phyloP scores from a whole-genome alignment of 2,888 invertebrate genomes.

The Orthosia gracilis region DNA sequence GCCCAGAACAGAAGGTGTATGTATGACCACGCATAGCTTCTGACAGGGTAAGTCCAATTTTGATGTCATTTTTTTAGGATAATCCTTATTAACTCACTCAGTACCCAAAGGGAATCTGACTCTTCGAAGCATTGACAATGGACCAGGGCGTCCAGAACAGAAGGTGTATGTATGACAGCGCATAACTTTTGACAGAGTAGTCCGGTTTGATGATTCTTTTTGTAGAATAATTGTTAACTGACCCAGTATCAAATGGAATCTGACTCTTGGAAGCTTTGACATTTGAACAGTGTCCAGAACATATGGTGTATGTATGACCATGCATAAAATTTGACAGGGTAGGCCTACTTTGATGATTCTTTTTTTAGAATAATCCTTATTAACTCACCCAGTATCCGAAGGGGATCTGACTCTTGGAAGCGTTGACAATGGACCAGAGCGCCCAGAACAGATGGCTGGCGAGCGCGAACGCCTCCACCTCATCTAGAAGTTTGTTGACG shows the following conservation, averaged over 20 bases:
- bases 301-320: slow-evolving; percentile 90
- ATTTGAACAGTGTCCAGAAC: slow-evolving; percentile 98
- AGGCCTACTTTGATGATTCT: too few species aligned
- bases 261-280: slow-evolving; percentile 96
- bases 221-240: slow-evolving; percentile 72
- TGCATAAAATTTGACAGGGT: too few species aligned
- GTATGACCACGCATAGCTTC: too few species aligned
- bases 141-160: slow-evolving; percentile 99
- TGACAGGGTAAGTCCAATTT: too few species aligned
- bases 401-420: slow-evolving; percentile 96
- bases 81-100: slow-evolving; percentile 92
- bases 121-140: slow-evolving; percentile 96
- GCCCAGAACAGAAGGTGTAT: too few species aligned
- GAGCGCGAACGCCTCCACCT: slow-evolving; percentile 96
- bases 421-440: slow-evolving; percentile 97
- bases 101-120: slow-evolving; percentile 98
- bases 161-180: too few species aligned
- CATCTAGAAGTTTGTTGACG: slow-evolving; percentile 92
- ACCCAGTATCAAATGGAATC: slow-evolving; percentile 99
- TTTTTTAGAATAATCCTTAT: too few species aligned
- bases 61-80: too few species aligned
- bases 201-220: too few species aligned
- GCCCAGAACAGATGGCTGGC: slow-evolving; percentile 98
- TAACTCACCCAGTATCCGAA: slow-evolving; percentile 98
- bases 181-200: too few species aligned